Evolutionary conservation across 2,888 invertebrate species (phyloP).

Genomic region (Tanytarsus gracilentus): DNA sequence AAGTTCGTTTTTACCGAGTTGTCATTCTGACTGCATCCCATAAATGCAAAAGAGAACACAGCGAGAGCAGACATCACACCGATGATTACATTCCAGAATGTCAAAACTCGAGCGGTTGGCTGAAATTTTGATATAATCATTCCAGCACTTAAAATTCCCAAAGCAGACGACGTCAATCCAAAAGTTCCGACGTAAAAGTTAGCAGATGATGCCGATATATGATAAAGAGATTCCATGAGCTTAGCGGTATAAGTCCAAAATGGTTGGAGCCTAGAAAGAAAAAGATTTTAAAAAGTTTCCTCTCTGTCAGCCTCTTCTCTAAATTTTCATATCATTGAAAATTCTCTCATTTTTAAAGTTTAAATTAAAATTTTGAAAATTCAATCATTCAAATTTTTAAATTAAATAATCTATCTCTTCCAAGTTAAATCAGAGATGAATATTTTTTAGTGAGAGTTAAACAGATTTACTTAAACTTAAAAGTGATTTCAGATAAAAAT

Average conservation of each 20-base stretch:
- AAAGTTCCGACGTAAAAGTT: slow-evolving; percentile 55
- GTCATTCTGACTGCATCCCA: slow-evolving; percentile 49
- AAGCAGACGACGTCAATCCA: slow-evolving; percentile 50
- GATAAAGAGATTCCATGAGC: slow-evolving; percentile 62
- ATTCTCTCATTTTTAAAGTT: slow-evolving; percentile 66
- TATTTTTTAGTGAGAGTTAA: too few species aligned
- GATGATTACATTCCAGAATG: slow-evolving; percentile 52
- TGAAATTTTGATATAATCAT: slow-evolving; percentile 49
- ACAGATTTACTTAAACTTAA: too few species aligned
- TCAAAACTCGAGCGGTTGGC: slow-evolving; percentile 49
- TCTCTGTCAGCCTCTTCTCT: too few species aligned
- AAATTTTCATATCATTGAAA: too few species aligned
- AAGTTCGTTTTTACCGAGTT: slow-evolving; percentile 32
- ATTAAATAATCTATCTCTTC: too few species aligned
- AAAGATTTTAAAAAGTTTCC: not conserved
- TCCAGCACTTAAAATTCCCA: slow-evolving; percentile 50
- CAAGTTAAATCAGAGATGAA: too few species aligned
- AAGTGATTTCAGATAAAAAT: too few species aligned
- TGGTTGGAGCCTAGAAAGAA: slow-evolving; percentile 45
- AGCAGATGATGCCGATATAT: slow-evolving; percentile 55
- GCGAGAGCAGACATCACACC: slow-evolving; percentile 46
- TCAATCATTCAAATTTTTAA: not conserved
- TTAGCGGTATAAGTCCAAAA: slow-evolving; percentile 64
- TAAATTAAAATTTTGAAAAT: slow-evolving; percentile 37
- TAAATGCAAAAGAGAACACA: slow-evolving; percentile 50